Evolutionary conservation across 37 sponge, comb jelly and placozoan genomes (phyloP).

Genomic region (Axinella damicornis): DNA sequence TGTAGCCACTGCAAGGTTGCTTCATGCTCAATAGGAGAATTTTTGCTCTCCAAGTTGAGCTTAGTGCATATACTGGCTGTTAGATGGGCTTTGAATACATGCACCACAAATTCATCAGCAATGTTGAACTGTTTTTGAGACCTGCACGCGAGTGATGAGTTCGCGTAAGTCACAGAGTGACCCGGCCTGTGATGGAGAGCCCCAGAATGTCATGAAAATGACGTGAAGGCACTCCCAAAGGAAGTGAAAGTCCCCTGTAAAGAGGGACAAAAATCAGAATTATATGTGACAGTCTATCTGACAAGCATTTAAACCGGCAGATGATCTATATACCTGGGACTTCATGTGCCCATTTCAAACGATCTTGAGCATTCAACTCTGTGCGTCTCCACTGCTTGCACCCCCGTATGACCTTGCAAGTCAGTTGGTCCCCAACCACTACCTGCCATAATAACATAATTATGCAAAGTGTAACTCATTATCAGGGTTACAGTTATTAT

Average conservation of each 20-base stretch:
- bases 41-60: neutral
- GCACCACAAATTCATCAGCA: constrained; percentile 11
- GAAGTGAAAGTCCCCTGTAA: too few relatives aligned
- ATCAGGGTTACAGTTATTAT: too few relatives aligned
- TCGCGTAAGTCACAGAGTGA: neutral
- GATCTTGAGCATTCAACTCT: neutral
- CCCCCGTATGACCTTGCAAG: neutral
- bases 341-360: constrained; percentile 27
- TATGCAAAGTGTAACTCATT: too few relatives aligned
- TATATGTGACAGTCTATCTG: too few relatives aligned
- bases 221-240: constrained; percentile 32
- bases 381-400: neutral
- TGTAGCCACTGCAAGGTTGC: neutral
- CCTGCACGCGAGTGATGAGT: too few relatives aligned
- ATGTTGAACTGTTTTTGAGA: constrained; percentile 20
- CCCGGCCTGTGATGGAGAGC: neutral
- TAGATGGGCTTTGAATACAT: constrained; percentile 20
- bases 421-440: constrained; percentile 38
- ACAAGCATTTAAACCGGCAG: too few relatives aligned
- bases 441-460: too few relatives aligned
- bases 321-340: constrained; percentile 46
- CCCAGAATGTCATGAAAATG: constrained; percentile 4
- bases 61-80: neutral
- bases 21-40: neutral
- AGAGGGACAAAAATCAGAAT: constrained; percentile 11